Evolutionary conservation across 2,888 invertebrate genomes (phyloP), one percentile per base, ranked within the genome.

Genomic region (Catocala fraxini): DNA sequence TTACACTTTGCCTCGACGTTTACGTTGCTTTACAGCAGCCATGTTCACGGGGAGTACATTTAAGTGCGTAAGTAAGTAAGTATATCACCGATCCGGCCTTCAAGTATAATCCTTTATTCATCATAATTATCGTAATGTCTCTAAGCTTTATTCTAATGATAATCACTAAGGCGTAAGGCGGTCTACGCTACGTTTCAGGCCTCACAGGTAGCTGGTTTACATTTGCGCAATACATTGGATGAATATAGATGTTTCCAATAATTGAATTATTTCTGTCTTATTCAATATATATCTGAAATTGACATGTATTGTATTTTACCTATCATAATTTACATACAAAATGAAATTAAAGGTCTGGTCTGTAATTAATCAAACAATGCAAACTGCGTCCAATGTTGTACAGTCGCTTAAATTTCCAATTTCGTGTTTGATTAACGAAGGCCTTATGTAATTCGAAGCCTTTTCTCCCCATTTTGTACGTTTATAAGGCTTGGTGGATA

Each of bases 401-500:
- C 65, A 70, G 58, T 73, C 63, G 71, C 68, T 72, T 75, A 72
- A 75, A 77, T 78, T 81, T 73, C 68, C 75, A 76, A 79, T 80
- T 78, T 70, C 71, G 65, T 75, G 73, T 79, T 81, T 81, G 73
- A 79, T 82, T 82, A 81, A 71, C 78, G 74, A 72, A 72, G 63
- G 75, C 68, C 71, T 77, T 70, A 64, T 71, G 83, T 81, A 79
- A 80, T 76, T 73, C 59, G 71, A 80, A 77, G 75, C 80, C 73
- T 76, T 75, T 81, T 67, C 73, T 70, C 67, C 70, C 67, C 56
- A 70, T 73, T 80, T 71, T 74, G 60, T 65, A 62, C 71, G 65
- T 73, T 77, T 76, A 63, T 70, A 78, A 71, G 70, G 72, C 59
- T 74, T 70, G 61, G 54, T 59, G 63, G 64, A 63, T 75, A 71